A percentile compares a stretch with the other conserved stretches of the same genome.
Evolutionary conservation across 1,140 invertebrate genomes (phyloP).

Genomic region (Scaptomyza hsui): DNA sequence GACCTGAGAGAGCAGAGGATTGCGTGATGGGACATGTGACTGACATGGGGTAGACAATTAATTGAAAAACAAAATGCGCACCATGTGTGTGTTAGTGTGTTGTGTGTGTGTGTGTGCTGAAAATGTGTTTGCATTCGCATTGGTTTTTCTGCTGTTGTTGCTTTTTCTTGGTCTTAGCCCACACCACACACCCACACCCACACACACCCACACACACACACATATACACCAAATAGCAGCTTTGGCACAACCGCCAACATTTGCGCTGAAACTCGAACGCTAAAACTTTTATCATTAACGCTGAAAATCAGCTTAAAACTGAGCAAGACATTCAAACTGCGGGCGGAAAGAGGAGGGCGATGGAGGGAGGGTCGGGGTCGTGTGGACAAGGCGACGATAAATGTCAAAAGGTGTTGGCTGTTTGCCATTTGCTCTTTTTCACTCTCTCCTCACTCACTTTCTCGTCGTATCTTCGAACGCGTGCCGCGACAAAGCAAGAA

Average conservation of each 20-base stretch:
- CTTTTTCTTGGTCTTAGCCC: background rate
- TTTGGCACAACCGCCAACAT: background rate
- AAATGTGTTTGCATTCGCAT: background rate
- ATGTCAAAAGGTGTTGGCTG: conserved; percentile 70
- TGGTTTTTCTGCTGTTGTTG: conserved; percentile 15
- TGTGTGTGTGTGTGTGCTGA: conserved; percentile 1
- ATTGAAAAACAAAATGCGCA: conserved; percentile 66
- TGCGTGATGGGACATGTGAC: conserved; percentile 61
- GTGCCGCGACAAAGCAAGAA: background rate
- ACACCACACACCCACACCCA: background rate
- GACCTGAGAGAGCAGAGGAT: background rate
- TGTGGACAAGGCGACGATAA: conserved; percentile 55
- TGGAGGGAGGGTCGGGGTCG: background rate
- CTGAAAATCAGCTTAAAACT: conserved; percentile 70
- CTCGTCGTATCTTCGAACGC: background rate
- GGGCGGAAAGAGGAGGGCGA: background rate
- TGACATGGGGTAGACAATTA: conserved; percentile 79
- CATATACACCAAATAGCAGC: background rate
- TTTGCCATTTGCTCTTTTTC: conserved; percentile 12
- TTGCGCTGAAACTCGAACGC: conserved; percentile 13
- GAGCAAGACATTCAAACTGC: conserved; percentile 36
- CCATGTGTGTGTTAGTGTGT: background rate
- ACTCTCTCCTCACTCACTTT: background rate
- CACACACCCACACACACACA: background rate
- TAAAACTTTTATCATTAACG: conserved; percentile 78